Percentiles rank a stretch among this genome's conserved stretches.
Evolutionary conservation across 53 echinoderm and acorn worm species (phyloP).

Genomic region (Paracentrotus lividus): DNA sequence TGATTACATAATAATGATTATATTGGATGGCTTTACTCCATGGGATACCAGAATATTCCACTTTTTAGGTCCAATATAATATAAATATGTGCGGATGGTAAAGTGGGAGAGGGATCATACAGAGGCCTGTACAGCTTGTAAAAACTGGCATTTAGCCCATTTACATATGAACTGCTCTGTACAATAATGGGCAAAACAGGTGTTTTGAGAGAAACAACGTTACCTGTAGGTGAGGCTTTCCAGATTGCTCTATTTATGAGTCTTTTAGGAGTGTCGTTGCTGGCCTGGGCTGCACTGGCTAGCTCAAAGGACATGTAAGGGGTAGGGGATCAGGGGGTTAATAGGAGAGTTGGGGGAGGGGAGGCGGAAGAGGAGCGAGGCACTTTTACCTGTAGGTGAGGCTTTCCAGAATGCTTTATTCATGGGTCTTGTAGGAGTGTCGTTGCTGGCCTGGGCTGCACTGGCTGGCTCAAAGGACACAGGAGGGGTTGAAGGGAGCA

Average conservation of each 20-base stretch:
- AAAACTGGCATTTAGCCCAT: no score
- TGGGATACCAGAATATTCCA: no score
- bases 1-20: no score
- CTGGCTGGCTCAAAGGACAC: conserved; percentile 84
- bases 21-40: no score
- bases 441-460: conserved; percentile 53
- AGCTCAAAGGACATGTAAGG: conserved; percentile 80
- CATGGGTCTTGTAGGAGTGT: conserved; percentile 72
- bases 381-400: conserved; percentile 65
- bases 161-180: no score
- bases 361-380: neutral
- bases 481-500: conserved; percentile 92
- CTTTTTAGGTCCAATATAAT: no score
- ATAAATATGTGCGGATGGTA: no score
- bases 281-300: conserved; percentile 46
- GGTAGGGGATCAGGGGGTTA: neutral
- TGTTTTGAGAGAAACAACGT: neutral
- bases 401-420: conserved; percentile 60
- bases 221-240: conserved; percentile 71
- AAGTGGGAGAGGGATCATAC: no score
- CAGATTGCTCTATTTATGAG: conserved; percentile 45
- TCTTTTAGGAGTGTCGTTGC: conserved; percentile 66
- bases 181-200: neutral
- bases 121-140: no score
- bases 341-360: neutral